Percentiles rank a stretch among this genome's conserved stretches.
Conservation (phyloP, 2,113 vertebrate genomes). For the Holacanthus passer region DNA sequence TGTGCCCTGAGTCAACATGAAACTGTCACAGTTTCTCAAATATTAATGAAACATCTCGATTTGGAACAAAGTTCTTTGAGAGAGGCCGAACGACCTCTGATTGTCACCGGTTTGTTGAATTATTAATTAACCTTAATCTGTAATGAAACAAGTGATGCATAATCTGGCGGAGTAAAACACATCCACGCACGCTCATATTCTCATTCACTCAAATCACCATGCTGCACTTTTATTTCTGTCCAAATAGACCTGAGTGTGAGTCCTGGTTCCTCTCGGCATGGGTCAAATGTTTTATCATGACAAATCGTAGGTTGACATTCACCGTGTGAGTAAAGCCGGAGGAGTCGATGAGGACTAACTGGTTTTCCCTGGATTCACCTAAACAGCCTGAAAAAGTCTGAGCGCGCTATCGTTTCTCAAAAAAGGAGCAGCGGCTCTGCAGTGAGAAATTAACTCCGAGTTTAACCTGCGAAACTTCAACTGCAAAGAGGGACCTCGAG, state of each 20-base stretch:
- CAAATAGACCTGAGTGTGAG: background rate
- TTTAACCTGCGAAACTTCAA: background rate
- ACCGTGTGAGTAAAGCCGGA: no score
- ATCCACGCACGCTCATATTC: background rate
- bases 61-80: background rate
- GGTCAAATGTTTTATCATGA: background rate
- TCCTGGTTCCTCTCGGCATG: background rate
- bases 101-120: slow-evolving; percentile 26
- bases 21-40: background rate
- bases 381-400: background rate
- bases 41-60: slow-evolving; percentile 44
- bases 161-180: slow-evolving; percentile 1
- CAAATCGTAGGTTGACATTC: background rate
- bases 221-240: background rate
- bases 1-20: background rate
- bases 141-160: background rate
- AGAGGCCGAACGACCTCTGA: background rate
- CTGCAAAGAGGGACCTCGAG: background rate
- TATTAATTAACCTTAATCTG: slow-evolving; percentile 34
- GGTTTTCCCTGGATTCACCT: background rate
- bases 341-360: background rate
- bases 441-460: background rate
- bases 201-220: background rate
- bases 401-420: background rate
- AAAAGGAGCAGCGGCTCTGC: background rate